phyloP scores from a whole-genome alignment of 2,797 vertebrate genomes.

The Myotis findleyi region DNA sequence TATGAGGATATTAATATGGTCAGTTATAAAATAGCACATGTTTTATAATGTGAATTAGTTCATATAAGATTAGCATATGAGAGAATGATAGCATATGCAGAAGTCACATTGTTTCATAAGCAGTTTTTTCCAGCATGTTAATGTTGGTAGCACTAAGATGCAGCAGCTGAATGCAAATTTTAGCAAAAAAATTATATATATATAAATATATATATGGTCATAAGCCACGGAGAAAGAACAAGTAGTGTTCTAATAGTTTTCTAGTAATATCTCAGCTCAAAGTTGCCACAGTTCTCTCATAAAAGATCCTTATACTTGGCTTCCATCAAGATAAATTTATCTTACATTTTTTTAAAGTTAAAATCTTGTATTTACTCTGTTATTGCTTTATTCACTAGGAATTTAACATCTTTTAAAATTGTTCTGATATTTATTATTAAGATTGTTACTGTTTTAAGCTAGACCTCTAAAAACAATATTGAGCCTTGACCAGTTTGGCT shows the following conservation, averaged over 20 bases:
- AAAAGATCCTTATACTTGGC: neutral
- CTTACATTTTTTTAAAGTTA: neutral
- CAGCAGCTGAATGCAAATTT: neutral
- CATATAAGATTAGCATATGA: neutral
- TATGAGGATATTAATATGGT: neutral
- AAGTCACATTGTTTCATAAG: neutral
- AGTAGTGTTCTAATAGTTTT: neutral
- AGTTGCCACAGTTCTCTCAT: neutral
- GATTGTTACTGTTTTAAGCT: neutral
- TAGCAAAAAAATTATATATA: neutral
- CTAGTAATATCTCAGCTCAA: neutral
- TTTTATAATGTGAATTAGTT: neutral
- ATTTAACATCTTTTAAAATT: constrained; percentile 36
- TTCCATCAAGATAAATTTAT: neutral
- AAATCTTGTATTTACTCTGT: neutral
- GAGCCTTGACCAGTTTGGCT: neutral
- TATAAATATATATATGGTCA: neutral
- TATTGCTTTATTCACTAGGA: neutral
- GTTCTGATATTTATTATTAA: neutral
- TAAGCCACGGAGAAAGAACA: neutral
- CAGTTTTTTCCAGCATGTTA: neutral
- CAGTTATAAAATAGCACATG: neutral
- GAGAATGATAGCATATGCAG: neutral
- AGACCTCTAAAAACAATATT: neutral
- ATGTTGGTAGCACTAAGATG: neutral